phyloP scores from a whole-genome alignment of 2,888 invertebrate species.

The Nezara viridula region DNA sequence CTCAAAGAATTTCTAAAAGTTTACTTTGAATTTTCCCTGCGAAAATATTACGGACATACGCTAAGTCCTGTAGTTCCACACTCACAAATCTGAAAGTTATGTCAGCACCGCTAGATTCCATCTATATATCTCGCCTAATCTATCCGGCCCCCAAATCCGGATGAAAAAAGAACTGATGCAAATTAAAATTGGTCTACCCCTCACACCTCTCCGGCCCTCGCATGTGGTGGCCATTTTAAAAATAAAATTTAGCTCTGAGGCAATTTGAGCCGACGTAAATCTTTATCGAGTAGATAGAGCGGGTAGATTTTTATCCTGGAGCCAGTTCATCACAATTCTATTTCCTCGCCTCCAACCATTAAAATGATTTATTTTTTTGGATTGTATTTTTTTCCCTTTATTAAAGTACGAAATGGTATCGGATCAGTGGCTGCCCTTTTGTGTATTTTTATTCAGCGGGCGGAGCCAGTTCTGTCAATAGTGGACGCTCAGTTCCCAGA shows the following conservation, averaged over 20 bases:
- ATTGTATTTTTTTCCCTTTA: not conserved
- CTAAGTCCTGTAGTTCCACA: no score
- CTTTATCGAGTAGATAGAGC: constrained; percentile 43
- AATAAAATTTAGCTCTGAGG: constrained; percentile 38
- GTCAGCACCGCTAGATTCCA: no score
- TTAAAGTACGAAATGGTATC: constrained; percentile 43
- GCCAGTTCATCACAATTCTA: constrained; percentile 45
- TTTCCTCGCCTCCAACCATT: constrained; percentile 41
- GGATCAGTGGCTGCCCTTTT: constrained; percentile 15
- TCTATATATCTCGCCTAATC: not conserved
- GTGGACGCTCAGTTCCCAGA: not conserved
- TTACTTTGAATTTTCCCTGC: no score
- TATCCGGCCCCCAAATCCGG: not conserved
- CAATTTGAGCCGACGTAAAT: constrained; percentile 47
- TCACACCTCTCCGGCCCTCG: not conserved
- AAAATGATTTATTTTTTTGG: constrained; percentile 37
- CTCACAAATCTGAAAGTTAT: no score
- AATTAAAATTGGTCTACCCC: constrained; percentile 10
- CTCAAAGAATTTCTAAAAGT: no score
- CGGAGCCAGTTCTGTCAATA: constrained; percentile 1
- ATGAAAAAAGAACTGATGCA: constrained; percentile 35
- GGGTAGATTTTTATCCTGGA: constrained; percentile 26
- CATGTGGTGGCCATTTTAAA: constrained; percentile 28
- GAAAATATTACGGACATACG: no score
- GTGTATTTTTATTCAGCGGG: constrained; percentile 2